phyloP scores from a whole-genome alignment of 2,113 vertebrate genomes.

The Cichladusa arquata region DNA sequence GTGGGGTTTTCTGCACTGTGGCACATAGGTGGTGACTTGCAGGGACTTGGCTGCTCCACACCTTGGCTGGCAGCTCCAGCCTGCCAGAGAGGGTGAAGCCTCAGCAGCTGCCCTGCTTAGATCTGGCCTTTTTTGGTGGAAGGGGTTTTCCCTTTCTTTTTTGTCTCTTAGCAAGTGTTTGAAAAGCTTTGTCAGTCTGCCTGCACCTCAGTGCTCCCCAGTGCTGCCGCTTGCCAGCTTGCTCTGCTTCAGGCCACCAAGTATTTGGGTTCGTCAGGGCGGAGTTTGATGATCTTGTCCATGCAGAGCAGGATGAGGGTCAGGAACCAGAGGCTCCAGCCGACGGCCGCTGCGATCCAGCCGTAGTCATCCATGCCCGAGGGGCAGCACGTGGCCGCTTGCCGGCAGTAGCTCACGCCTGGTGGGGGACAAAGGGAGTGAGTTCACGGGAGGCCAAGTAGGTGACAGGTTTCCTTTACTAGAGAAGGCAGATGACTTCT shows the following conservation, averaged over 20 bases:
- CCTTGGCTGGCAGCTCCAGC: not conserved
- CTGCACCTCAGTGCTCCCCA: not conserved
- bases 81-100: not conserved
- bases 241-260: constrained; percentile 37
- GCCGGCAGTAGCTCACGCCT: constrained; percentile 59
- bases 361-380: constrained; percentile 69
- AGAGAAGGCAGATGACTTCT: not conserved
- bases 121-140: not conserved
- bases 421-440: not conserved
- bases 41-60: not conserved
- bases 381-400: constrained; percentile 64
- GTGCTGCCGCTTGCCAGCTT: not conserved
- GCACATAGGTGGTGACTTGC: not conserved
- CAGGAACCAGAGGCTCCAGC: constrained; percentile 83
- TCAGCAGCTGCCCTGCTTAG: not conserved
- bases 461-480: not conserved
- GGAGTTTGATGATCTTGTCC: constrained; percentile 70
- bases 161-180: not conserved
- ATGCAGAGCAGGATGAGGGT: constrained; percentile 81
- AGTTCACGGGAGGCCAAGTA: not conserved
- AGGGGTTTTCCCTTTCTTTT: not conserved
- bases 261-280: constrained; percentile 74
- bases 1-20: not conserved
- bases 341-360: constrained; percentile 76
- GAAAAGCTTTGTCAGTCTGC: not conserved